Base-by-base conservation (phyloP, 2,888 invertebrate genomes). In the Mellilla xanthometata region DNA sequence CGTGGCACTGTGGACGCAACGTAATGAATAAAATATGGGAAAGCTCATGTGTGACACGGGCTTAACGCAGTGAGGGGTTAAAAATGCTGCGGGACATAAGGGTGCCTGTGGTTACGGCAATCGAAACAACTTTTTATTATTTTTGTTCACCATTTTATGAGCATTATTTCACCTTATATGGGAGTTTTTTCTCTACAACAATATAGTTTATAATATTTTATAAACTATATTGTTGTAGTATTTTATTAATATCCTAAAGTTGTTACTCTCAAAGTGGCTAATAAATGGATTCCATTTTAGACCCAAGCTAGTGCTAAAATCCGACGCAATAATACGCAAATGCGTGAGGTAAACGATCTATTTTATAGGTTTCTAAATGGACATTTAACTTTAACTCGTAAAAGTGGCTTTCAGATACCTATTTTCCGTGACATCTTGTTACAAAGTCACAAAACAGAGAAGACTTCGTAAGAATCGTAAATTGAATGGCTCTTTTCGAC, bases 21-120 rank as follows among this genome's bases (percentile, higher is more conserved):
- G 68, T 76, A 33, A 77, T 82, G 69, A 80, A 82, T 83, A 77
- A 82, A 82, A 77, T 80, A 84, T 82, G 76, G 67, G 67, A 69
- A 63, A 63, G 72, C 64, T 72, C 65, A 68, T 56, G 57, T 56
- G 56, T 56, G 52, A 60, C 61, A 59, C 65, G 57, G 58, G 54
- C 54, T 54, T 53, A 56, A 54, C 73, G 54, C 75, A 66, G 72
- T 63, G 72, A 72, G 80, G 81, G 82, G 78, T 76, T 70, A 69
- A 70, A 74, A 72, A 74, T 72, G 62, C 51, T 58, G 62, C 54
- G 54, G 47, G 44, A 33, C 43, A 30, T 39, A 41, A 39, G 52
- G 30, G 42, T 29, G 34, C 31, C 30, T 40, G 43, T 51, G 38
- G 47, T 52, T 43, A 44, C 39, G 40, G 40, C 11, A 26, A 13